These are phyloP conservation scores for Lepidonotus clava DNA, from an alignment of 2,888 invertebrate genomes.

Conservation along the genomic window DNA sequence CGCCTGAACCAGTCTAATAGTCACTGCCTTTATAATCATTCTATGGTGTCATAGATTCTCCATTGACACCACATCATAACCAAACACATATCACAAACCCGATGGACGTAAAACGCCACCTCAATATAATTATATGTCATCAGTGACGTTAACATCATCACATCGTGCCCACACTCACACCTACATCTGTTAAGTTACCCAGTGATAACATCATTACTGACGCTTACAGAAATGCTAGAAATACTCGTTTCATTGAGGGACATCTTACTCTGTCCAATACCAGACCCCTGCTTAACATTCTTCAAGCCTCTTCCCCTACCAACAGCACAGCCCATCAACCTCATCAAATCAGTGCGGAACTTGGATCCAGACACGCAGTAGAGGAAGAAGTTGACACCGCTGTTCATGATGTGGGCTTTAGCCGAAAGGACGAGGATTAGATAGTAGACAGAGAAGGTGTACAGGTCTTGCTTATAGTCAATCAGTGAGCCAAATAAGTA, in stretches of 20 bases:
- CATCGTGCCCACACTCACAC: no score
- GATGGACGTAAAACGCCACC: no score
- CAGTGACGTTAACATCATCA: no score
- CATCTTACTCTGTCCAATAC: neutral
- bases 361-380: conserved; percentile 38
- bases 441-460: neutral
- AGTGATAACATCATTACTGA: neutral
- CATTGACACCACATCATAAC: no score
- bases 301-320: neutral
- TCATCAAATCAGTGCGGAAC: neutral
- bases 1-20: no score
- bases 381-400: conserved; percentile 26
- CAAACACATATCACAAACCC: no score
- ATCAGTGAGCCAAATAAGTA: neutral
- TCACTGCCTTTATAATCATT: no score
- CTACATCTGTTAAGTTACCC: no score
- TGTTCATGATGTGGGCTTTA: conserved; percentile 13
- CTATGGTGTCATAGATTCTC: no score
- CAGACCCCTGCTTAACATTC: neutral
- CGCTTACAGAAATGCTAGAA: neutral
- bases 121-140: no score
- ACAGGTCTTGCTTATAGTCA: neutral
- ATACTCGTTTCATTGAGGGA: neutral
- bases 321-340: neutral
- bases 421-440: neutral